Evolutionary conservation across 2,888 invertebrate species (phyloP).

Genomic region (Epicampocera succincta): DNA sequence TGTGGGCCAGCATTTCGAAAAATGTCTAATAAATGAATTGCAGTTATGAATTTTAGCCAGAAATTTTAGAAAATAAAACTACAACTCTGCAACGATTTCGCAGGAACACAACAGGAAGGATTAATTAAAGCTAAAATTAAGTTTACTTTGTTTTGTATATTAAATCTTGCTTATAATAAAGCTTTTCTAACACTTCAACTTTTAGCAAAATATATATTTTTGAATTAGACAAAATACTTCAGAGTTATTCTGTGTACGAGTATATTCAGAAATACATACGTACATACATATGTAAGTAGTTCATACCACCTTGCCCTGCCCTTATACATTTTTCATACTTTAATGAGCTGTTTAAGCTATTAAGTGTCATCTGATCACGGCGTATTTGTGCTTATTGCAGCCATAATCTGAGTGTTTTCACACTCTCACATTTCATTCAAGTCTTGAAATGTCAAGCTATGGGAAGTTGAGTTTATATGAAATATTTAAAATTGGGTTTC

Average conservation of each 20-base stretch:
- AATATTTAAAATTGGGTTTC: slow-evolving; percentile 1
- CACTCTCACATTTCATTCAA: slow-evolving; percentile 47
- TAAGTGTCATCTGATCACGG: slow-evolving; percentile 36
- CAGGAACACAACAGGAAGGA: no score
- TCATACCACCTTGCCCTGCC: neutral
- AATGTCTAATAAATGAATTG: no score
- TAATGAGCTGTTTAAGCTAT: slow-evolving; percentile 43
- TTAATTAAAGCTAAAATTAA: no score
- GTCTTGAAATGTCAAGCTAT: slow-evolving; percentile 38
- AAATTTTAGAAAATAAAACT: no score
- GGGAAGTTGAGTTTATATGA: slow-evolving; percentile 24
- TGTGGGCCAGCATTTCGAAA: no score
- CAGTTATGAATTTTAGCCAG: no score
- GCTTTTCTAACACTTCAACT: no score
- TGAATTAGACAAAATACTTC: neutral
- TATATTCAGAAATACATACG: no score
- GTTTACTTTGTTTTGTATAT: no score
- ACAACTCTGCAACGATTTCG: no score
- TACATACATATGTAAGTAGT: neutral
- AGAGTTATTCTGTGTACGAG: neutral
- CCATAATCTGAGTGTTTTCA: slow-evolving; percentile 16
- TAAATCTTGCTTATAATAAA: no score
- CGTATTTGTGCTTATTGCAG: slow-evolving; percentile 13
- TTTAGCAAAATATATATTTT: no score
- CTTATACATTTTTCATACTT: slow-evolving; percentile 5